Evolutionary conservation across 2,797 vertebrate genomes (phyloP).

Genomic region (Sphenopsis melanotis): DNA sequence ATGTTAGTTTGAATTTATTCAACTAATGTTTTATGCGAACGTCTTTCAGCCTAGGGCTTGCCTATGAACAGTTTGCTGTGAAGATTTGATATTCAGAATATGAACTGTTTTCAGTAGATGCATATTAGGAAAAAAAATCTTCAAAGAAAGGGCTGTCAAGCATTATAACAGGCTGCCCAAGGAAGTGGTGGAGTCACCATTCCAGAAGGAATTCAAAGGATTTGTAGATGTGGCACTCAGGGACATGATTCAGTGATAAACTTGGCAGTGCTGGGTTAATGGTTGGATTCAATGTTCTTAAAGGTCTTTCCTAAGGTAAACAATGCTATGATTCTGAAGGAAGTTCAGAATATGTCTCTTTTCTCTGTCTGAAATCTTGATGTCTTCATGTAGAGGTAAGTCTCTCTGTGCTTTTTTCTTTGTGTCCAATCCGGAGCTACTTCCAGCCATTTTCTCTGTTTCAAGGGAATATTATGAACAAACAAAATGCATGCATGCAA

Average conservation of each 20-base stretch:
- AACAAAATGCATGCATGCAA: not conserved
- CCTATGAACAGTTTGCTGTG: constrained; percentile 30
- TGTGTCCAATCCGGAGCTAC: not conserved
- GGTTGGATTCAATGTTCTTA: not conserved
- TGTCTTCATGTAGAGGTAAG: not conserved
- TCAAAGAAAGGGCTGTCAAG: not conserved
- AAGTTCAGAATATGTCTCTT: not conserved
- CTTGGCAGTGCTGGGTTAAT: not conserved
- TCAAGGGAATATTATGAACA: not conserved
- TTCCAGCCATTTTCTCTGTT: not conserved
- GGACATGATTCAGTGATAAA: not conserved
- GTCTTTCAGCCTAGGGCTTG: constrained; percentile 53
- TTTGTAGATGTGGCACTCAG: not conserved
- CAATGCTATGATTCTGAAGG: not conserved
- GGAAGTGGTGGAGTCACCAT: not conserved
- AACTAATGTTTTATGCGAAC: constrained; percentile 48
- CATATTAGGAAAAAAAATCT: not conserved
- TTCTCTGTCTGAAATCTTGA: not conserved
- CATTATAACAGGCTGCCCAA: not conserved
- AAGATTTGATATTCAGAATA: constrained; percentile 43
- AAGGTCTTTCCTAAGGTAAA: not conserved
- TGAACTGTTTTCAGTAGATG: constrained; percentile 15
- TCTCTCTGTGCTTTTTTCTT: not conserved
- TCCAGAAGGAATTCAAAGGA: not conserved
- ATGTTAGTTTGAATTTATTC: constrained; percentile 33